Conservation (phyloP, 2,888 invertebrate genomes). For the Muscina levida region DNA sequence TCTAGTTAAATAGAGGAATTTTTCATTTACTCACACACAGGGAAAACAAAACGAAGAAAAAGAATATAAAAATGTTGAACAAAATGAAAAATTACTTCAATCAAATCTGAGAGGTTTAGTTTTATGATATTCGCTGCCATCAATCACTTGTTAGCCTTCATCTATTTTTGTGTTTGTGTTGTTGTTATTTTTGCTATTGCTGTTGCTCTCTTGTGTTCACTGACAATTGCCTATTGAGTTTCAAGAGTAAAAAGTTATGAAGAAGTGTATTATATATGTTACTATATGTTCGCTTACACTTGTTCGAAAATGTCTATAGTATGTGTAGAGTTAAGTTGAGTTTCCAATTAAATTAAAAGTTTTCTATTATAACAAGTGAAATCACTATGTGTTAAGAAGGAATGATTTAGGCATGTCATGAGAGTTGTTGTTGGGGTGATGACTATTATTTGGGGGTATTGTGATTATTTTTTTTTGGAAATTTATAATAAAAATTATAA, state of each 20-base stretch:
- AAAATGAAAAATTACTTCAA: not conserved
- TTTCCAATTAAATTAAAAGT: constrained; percentile 14
- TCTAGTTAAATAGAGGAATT: not conserved
- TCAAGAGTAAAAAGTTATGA: not conserved
- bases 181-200: too few relatives aligned
- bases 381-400: not conserved
- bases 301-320: too few relatives aligned
- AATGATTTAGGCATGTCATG: too few relatives aligned
- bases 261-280: too few relatives aligned
- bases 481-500: too few relatives aligned
- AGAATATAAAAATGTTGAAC: too few relatives aligned
- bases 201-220: too few relatives aligned
- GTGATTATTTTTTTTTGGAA: too few relatives aligned
- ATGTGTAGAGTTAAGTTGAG: too few relatives aligned
- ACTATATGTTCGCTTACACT: too few relatives aligned
- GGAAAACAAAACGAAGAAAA: not conserved
- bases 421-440: too few relatives aligned
- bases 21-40: not conserved
- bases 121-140: not conserved
- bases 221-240: constrained; percentile 2
- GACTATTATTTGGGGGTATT: too few relatives aligned
- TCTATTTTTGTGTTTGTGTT: not conserved
- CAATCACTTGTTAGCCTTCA: not conserved
- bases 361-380: constrained; percentile 7
- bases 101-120: not conserved